phyloP scores from a whole-genome alignment of 2,797 vertebrate genomes.

The Dendrocincla tyrannina region DNA sequence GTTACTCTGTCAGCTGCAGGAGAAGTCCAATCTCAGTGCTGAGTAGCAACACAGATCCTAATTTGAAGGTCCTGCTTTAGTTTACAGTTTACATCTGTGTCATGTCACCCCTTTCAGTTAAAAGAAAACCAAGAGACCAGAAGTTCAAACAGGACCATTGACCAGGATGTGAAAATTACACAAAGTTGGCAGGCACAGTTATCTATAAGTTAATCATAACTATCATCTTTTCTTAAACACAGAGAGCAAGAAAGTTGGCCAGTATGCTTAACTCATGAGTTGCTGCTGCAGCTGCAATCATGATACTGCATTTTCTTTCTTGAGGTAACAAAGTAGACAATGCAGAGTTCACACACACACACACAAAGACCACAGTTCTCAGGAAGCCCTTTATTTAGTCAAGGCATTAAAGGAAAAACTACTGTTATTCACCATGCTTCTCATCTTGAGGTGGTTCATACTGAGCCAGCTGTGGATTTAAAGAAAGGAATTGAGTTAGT shows the following conservation, averaged over 20 bases:
- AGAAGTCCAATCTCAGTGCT: neutral
- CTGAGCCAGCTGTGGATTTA: constrained; percentile 87
- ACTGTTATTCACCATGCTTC: constrained; percentile 79
- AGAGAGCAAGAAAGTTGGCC: neutral
- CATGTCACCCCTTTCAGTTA: neutral
- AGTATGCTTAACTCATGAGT: neutral
- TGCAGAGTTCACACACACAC: neutral
- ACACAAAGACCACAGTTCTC: constrained; percentile 5
- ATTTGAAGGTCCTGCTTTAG: neutral
- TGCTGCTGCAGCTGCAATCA: neutral
- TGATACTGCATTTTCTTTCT: neutral
- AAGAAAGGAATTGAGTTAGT: constrained; percentile 66
- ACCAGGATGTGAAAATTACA: neutral
- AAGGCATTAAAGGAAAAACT: constrained; percentile 56
- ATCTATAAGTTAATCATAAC: neutral
- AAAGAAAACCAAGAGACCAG: neutral
- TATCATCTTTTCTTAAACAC: neutral
- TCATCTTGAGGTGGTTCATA: constrained; percentile 86
- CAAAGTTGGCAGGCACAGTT: neutral
- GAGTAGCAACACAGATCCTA: neutral
- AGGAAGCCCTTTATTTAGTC: constrained; percentile 68
- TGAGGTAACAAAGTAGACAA: neutral
- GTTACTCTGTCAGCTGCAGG: neutral
- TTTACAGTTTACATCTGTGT: neutral
- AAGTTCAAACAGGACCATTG: neutral